Percentiles rank a stretch among this genome's conserved stretches.
Conservation (phyloP, 2,888 invertebrate species). For the Galerucella calmariensis region DNA sequence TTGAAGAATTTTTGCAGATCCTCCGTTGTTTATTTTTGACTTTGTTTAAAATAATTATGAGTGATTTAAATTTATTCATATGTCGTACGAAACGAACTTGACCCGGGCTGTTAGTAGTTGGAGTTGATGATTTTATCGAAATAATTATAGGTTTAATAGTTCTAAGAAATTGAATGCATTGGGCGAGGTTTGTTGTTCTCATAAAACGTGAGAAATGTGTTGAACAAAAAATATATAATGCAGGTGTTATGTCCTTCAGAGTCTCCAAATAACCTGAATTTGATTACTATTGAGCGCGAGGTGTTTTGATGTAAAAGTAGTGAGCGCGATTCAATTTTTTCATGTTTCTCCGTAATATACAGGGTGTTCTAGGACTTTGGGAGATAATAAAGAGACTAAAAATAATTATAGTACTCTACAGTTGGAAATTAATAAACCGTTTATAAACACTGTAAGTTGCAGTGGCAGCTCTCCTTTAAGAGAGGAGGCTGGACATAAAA, state of each 20-base stretch:
- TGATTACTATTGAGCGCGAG: slow-evolving; percentile 1
- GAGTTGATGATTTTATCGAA: background rate
- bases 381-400: too few species aligned
- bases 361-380: too few species aligned
- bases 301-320: background rate
- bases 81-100: slow-evolving; percentile 4
- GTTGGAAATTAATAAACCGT: too few species aligned
- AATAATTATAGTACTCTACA: too few species aligned
- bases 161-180: slow-evolving; percentile 2
- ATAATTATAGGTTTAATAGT: background rate
- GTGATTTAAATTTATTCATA: background rate
- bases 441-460: too few species aligned
- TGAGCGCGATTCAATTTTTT: background rate
- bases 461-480: too few species aligned
- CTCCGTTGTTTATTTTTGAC: too few species aligned
- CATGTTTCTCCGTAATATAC: background rate
- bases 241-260: background rate
- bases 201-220: slow-evolving; percentile 2
- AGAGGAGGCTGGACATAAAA: too few species aligned
- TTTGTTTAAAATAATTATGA: too few species aligned
- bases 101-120: background rate
- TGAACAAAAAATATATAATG: background rate
- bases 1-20: too few species aligned
- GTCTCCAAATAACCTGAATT: slow-evolving; percentile 12
- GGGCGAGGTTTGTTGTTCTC: background rate